phyloP scores from a whole-genome alignment of 2,113 vertebrate species.

The Riparia riparia region DNA sequence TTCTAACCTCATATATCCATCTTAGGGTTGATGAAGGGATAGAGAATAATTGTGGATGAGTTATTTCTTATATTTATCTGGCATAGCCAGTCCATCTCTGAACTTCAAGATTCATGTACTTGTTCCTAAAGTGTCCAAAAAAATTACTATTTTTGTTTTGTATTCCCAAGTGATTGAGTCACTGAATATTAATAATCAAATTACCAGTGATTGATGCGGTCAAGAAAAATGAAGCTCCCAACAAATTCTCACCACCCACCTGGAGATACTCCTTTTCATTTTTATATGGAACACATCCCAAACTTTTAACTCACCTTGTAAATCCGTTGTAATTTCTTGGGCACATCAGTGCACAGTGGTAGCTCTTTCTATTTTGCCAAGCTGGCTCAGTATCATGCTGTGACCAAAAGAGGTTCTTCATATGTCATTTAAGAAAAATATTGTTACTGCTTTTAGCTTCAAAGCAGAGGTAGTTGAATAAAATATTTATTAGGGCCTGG shows the following conservation, averaged over 20 bases:
- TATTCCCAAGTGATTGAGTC: background rate
- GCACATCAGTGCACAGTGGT: background rate
- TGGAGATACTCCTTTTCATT: background rate
- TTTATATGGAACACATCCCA: background rate
- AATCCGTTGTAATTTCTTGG: background rate
- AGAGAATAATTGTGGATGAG: background rate
- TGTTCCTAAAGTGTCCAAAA: background rate
- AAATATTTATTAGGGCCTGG: background rate
- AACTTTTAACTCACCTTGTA: background rate
- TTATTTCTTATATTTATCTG: background rate
- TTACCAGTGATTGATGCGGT: background rate
- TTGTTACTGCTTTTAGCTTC: slow-evolving; percentile 1
- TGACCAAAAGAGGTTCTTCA: background rate
- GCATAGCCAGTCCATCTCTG: background rate
- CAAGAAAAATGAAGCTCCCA: background rate
- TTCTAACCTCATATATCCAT: background rate
- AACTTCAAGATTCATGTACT: background rate
- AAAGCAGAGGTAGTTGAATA: background rate
- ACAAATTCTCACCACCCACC: background rate
- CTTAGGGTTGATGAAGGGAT: background rate
- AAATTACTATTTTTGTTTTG: background rate
- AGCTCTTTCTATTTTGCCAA: background rate
- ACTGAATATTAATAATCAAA: background rate
- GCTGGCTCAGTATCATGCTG: background rate
- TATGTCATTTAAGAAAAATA: background rate